phyloP scores from a whole-genome alignment of 2,113 vertebrate genomes.

The Anhinga rufa region DNA sequence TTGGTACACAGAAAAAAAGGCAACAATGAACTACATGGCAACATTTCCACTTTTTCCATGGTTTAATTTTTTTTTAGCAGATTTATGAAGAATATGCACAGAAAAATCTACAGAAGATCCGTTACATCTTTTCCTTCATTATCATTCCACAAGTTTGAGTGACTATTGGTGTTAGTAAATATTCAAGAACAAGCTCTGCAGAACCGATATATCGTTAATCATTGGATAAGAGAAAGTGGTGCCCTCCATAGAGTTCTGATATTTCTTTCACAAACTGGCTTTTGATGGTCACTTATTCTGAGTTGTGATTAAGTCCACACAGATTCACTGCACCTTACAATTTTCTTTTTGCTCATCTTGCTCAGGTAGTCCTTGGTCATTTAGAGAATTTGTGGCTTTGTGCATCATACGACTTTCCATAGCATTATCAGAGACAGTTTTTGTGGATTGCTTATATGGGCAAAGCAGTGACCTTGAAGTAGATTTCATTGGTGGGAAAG shows the following conservation, averaged over 20 bases:
- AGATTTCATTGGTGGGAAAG: not conserved
- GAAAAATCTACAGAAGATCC: not conserved
- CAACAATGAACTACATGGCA: not conserved
- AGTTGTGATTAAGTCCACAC: not conserved
- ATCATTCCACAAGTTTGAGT: not conserved
- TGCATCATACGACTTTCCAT: not conserved
- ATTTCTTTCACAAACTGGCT: not conserved
- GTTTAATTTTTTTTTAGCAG: not conserved
- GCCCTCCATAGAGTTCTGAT: not conserved
- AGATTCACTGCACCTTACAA: slow-evolving; percentile 81
- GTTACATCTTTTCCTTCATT: not conserved
- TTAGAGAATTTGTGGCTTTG: not conserved
- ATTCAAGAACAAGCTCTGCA: not conserved
- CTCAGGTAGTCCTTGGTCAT: slow-evolving; percentile 13
- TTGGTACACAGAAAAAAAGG: not conserved
- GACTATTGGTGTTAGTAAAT: not conserved
- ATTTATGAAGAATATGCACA: not conserved
- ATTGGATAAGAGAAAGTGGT: not conserved
- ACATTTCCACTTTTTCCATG: not conserved
- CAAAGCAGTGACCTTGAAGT: slow-evolving; percentile 19
- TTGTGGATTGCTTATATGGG: slow-evolving; percentile 8
- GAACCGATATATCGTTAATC: not conserved
- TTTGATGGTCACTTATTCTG: not conserved
- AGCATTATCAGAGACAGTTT: not conserved
- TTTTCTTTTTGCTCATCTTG: slow-evolving; percentile 72